phyloP scores from a whole-genome alignment of 2,113 vertebrate species.

The Phyllostomus hastatus region DNA sequence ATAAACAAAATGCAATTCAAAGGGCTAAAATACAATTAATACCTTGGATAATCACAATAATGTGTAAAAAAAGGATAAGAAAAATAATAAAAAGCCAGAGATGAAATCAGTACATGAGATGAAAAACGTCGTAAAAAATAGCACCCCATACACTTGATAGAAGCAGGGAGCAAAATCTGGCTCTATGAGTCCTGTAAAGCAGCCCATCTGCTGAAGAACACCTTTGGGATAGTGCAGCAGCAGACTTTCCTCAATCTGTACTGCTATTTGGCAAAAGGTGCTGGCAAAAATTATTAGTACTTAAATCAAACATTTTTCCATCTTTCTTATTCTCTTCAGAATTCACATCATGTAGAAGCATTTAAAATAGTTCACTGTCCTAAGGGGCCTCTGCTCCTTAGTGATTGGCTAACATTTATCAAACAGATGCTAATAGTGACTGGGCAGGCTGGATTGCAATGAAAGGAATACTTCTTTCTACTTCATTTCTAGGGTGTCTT shows the following conservation, averaged over 20 bases:
- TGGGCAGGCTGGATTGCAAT: neutral
- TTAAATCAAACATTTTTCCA: neutral
- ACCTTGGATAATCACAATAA: neutral
- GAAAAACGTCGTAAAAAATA: neutral
- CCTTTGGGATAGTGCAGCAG: neutral
- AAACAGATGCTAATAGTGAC: neutral
- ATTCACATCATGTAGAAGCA: neutral
- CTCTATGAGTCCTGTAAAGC: neutral
- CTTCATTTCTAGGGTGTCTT: neutral
- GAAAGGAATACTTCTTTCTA: neutral
- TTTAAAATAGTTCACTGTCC: neutral
- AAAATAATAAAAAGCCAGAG: conserved; percentile 11
- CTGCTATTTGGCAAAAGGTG: neutral
- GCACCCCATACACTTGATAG: neutral
- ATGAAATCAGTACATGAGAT: neutral
- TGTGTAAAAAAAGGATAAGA: neutral
- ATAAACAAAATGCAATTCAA: conserved; percentile 33
- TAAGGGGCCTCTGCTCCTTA: neutral
- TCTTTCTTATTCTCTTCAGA: neutral
- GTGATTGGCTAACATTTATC: neutral
- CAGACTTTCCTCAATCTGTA: neutral
- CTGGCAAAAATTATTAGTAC: neutral
- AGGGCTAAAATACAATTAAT: conserved; percentile 11
- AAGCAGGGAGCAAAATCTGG: neutral
- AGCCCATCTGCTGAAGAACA: neutral